Conservation (phyloP, 2,113 vertebrate species). For the Hippoglossus stenolepis region DNA sequence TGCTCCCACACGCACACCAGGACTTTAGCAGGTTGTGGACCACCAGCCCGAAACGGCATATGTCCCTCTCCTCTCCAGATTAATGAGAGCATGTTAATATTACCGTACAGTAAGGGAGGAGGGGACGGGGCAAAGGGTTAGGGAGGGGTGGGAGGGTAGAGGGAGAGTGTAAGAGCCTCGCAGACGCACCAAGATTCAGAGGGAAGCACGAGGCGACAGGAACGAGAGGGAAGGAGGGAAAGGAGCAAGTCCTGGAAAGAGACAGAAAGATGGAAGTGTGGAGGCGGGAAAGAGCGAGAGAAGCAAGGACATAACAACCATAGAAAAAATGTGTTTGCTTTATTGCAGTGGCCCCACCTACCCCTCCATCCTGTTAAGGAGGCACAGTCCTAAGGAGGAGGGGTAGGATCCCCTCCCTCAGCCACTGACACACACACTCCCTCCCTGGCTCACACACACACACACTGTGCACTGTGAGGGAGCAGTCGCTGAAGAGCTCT, state of each 20-base stretch:
- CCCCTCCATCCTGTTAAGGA: slow-evolving; percentile 79
- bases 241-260: slow-evolving; percentile 66
- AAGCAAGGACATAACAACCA: slow-evolving; percentile 68
- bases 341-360: slow-evolving; percentile 82
- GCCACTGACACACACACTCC: slow-evolving; percentile 59
- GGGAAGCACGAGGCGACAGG: slow-evolving; percentile 50
- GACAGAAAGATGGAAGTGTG: slow-evolving; percentile 70
- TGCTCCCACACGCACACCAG: slow-evolving; percentile 26
- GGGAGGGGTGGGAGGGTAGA: slow-evolving; percentile 46
- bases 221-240: slow-evolving; percentile 44
- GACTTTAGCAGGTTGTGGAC: slow-evolving; percentile 83
- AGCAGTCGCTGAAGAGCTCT: slow-evolving; percentile 79
- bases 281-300: slow-evolving; percentile 72
- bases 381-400: slow-evolving; percentile 77
- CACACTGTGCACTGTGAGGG: slow-evolving; percentile 79
- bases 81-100: slow-evolving; percentile 84
- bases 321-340: slow-evolving; percentile 72
- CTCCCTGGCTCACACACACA: slow-evolving; percentile 70
- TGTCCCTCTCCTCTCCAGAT: slow-evolving; percentile 84
- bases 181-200: slow-evolving; percentile 54
- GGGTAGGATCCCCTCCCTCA: slow-evolving; percentile 80
- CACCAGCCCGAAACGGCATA: slow-evolving; percentile 85
- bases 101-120: slow-evolving; percentile 78
- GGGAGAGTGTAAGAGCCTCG: slow-evolving; percentile 53
- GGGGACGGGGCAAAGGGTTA: slow-evolving; percentile 43